Conservation (phyloP, 2,888 invertebrate species). For the Lasioglossum zephyrum region DNA sequence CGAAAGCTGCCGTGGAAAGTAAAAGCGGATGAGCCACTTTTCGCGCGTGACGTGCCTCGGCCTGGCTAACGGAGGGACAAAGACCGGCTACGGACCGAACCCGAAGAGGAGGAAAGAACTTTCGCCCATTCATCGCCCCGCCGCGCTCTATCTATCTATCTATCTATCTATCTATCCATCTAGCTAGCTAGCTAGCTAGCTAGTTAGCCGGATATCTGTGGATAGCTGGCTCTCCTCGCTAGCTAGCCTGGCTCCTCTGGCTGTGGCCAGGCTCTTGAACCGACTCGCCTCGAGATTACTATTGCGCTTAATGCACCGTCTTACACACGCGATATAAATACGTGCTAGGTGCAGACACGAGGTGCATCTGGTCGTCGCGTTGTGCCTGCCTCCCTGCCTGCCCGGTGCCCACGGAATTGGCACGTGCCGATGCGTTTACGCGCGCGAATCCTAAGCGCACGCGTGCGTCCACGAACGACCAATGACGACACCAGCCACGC, state of each 20-base stretch:
- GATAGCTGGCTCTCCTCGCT: neutral
- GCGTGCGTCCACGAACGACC: conserved; percentile 5
- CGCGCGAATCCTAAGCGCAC: neutral
- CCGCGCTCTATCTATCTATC: neutral
- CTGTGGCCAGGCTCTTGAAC: conserved; percentile 47
- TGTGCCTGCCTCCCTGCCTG: neutral
- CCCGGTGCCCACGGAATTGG: conserved; percentile 35
- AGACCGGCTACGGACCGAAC: conserved; percentile 23
- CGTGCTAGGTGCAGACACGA: conserved; percentile 29
- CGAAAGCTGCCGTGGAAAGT: conserved; percentile 81
- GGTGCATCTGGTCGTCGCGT: conserved; percentile 37
- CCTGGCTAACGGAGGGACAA: conserved; percentile 44
- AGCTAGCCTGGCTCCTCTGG: neutral
- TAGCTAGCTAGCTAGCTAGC: no score
- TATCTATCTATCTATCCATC: neutral
- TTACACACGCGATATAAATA: conserved; percentile 49
- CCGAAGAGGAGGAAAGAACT: conserved; percentile 66
- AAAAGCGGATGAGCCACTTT: conserved; percentile 80
- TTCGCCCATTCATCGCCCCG: conserved; percentile 73
- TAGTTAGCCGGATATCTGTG: neutral
- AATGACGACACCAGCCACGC: neutral
- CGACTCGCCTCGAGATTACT: conserved; percentile 44
- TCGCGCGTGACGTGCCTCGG: conserved; percentile 69
- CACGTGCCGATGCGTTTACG: conserved; percentile 50
- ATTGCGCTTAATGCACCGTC: conserved; percentile 42